Conservation (phyloP, 2,113 vertebrate genomes). For the Muscicapa adusta region DNA sequence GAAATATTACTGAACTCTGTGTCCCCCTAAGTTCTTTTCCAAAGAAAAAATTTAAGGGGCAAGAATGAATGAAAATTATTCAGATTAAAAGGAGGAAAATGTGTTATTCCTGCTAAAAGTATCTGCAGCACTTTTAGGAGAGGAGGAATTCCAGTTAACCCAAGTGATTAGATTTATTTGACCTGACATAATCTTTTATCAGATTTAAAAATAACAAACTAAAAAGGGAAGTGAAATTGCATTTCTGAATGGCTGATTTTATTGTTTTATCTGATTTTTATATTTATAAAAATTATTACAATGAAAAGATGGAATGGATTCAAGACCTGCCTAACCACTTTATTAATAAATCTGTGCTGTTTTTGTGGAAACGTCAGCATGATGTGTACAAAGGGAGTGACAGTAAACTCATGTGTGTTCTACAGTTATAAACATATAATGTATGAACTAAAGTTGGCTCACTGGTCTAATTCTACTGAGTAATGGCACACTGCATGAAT, state of each 20-base stretch:
- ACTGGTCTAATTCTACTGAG: not conserved
- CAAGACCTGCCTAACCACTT: not conserved
- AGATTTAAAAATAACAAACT: conserved; percentile 1
- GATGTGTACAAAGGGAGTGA: conserved; percentile 11
- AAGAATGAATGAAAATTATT: not conserved
- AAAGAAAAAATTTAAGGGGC: not conserved
- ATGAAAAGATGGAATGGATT: not conserved
- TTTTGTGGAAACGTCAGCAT: not conserved
- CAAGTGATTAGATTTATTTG: not conserved
- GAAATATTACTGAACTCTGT: conserved; percentile 58
- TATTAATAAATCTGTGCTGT: conserved; percentile 16
- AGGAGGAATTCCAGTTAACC: not conserved
- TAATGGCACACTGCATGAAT: not conserved
- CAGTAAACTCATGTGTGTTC: not conserved
- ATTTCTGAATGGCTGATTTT: not conserved
- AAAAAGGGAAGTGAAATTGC: not conserved
- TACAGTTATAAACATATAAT: conserved; percentile 15
- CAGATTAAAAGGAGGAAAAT: not conserved
- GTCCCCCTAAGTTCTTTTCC: conserved; percentile 34
- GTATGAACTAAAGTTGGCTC: not conserved
- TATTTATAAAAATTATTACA: not conserved
- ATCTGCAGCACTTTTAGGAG: not conserved
- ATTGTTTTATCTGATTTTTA: not conserved
- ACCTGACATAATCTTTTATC: conserved; percentile 10
- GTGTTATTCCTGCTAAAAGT: not conserved